Conservation (phyloP, 2,797 vertebrate genomes). For the Dendrocincla fuliginosa region DNA sequence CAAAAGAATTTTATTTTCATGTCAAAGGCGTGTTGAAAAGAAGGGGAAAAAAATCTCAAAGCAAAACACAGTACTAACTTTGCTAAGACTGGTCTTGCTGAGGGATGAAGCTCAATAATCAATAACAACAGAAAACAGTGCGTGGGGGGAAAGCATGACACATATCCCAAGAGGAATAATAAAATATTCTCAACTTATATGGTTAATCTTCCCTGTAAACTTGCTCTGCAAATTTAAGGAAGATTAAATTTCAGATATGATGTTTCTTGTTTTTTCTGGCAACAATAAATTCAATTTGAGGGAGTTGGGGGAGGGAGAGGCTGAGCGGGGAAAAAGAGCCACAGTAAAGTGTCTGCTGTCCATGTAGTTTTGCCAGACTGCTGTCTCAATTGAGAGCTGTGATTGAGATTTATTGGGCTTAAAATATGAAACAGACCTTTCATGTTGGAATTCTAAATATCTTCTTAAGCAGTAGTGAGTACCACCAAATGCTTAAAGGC, state of each 20-base stretch:
- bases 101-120: background rate
- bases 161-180: background rate
- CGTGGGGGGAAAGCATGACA: background rate
- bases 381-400: slow-evolving; percentile 65
- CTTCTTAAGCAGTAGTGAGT: slow-evolving; percentile 69
- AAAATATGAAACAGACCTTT: slow-evolving; percentile 74
- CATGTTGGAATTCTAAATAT: slow-evolving; percentile 73
- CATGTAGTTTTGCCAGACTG: slow-evolving; percentile 68
- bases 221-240: slow-evolving; percentile 56
- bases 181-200: background rate
- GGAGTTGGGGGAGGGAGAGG: slow-evolving; percentile 16
- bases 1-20: background rate
- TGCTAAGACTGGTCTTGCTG: background rate
- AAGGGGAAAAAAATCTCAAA: fast-evolving
- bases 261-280: slow-evolving; percentile 69
- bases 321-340: slow-evolving; percentile 45
- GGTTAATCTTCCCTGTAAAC: slow-evolving; percentile 37
- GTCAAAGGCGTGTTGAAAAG: background rate
- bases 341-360: slow-evolving; percentile 57
- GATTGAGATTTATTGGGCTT: slow-evolving; percentile 71
- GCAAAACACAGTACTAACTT: background rate
- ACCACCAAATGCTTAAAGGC: slow-evolving; percentile 64
- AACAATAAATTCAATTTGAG: slow-evolving; percentile 40
- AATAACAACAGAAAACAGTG: background rate
- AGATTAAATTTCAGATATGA: slow-evolving; percentile 63